Percentiles rank a stretch among this genome's conserved stretches.
Evolutionary conservation across 2,888 invertebrate species (phyloP).

Genomic region (Drosophila infuscata): DNA sequence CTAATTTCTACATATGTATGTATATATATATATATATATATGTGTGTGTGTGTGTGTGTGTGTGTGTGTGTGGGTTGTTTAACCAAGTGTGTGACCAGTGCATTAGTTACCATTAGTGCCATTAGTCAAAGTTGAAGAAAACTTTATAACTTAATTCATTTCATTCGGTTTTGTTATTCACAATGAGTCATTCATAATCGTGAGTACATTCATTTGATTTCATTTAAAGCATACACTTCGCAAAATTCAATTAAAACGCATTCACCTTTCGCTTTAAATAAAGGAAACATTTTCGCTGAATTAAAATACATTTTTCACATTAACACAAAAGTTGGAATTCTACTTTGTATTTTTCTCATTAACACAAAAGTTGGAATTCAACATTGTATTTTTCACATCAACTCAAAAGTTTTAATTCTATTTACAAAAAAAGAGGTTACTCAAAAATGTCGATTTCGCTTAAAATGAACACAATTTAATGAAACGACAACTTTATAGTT

Average conservation of each 20-base stretch:
- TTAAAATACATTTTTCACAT: background rate
- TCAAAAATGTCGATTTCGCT: too few relatives aligned
- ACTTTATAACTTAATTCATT: background rate
- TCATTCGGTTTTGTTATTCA: background rate
- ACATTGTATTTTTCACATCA: background rate
- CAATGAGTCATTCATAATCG: background rate
- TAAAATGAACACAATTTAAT: background rate
- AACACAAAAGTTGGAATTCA: background rate
- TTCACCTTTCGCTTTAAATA: background rate
- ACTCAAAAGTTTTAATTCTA: background rate
- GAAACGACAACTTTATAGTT: background rate
- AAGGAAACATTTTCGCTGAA: background rate
- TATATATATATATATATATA: background rate
- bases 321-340: background rate
- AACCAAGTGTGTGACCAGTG: conserved; percentile 37
- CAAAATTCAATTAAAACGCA: background rate
- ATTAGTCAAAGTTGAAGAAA: conserved; percentile 11
- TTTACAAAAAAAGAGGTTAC: background rate
- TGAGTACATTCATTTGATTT: background rate
- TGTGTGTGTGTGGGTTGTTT: conserved; percentile 19
- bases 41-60: background rate
- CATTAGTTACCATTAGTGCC: conserved; percentile 5
- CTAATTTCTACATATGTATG: conserved; percentile 21
- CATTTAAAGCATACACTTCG: background rate
- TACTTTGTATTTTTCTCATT: background rate